These are phyloP conservation scores for Puntigrus tetrazona DNA, from an alignment of 2,113 vertebrate species.

Conservation along the genomic window DNA sequence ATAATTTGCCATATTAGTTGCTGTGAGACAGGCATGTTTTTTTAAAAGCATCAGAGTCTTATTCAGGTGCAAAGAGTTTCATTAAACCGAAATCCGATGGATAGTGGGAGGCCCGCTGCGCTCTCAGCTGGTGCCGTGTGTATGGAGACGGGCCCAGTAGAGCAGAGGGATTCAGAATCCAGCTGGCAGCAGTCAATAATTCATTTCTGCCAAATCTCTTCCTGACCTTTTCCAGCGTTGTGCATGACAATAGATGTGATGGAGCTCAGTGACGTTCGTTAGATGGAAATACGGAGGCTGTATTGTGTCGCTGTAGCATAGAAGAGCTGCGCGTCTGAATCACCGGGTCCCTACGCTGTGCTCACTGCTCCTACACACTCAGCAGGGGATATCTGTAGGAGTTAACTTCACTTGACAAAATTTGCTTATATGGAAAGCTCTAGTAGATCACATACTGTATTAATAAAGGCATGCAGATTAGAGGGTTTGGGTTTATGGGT, in stretches of 20 bases:
- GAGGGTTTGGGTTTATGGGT: too few species aligned
- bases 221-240: slow-evolving; percentile 13
- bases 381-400: background rate
- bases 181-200: slow-evolving; percentile 57
- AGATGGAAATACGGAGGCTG: background rate
- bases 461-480: background rate
- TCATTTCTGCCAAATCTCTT: slow-evolving; percentile 49
- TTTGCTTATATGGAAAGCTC: background rate
- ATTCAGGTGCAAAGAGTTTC: background rate
- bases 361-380: slow-evolving; percentile 11
- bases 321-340: background rate
- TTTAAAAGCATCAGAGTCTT: slow-evolving; percentile 5
- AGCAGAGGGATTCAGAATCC: slow-evolving; percentile 24
- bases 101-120: background rate
- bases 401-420: background rate
- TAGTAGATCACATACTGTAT: background rate
- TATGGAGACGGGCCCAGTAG: background rate
- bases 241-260: slow-evolving; percentile 24
- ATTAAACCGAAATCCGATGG: background rate
- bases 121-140: slow-evolving; percentile 1
- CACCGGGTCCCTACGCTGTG: background rate
- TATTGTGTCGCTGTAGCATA: background rate
- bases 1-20: slow-evolving; percentile 1
- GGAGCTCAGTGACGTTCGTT: background rate
- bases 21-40: background rate